Conservation (phyloP, 2,888 invertebrate genomes). For the Colostygia pectinataria region DNA sequence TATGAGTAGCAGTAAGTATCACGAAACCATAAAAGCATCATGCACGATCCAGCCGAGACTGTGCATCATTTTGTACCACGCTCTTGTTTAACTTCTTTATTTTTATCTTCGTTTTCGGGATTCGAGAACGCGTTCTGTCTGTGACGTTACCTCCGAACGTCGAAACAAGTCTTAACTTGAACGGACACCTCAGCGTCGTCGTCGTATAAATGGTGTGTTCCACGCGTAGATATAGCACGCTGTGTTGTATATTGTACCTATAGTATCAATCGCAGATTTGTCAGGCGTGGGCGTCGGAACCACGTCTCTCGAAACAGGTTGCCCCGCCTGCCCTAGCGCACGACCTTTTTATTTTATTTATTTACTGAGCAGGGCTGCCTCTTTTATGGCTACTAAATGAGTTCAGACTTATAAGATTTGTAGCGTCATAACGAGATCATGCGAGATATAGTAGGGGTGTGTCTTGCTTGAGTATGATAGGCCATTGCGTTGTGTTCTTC, state of each 20-base stretch:
- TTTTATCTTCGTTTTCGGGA: constrained; percentile 2
- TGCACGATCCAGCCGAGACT: constrained; percentile 40
- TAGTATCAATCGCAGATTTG: constrained; percentile 71
- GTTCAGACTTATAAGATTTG: constrained; percentile 21
- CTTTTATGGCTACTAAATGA: constrained; percentile 30
- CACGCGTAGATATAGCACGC: constrained; percentile 45
- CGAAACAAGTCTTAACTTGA: constrained; percentile 69
- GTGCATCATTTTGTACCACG: constrained; percentile 35
- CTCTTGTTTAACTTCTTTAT: constrained; percentile 33
- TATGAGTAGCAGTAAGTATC: constrained; percentile 14
- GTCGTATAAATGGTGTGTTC: constrained; percentile 33
- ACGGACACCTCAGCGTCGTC: constrained; percentile 39
- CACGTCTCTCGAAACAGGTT: constrained; percentile 75
- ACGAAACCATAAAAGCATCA: constrained; percentile 31
- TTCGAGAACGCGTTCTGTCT: constrained; percentile 14
- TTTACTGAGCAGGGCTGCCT: constrained; percentile 63
- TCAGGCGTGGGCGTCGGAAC: constrained; percentile 69
- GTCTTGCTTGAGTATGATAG: too few species aligned
- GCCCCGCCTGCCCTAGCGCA: constrained; percentile 65
- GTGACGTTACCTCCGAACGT: constrained; percentile 26
- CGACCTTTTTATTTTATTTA: constrained; percentile 68
- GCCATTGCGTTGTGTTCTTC: neutral
- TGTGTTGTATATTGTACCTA: constrained; percentile 11
- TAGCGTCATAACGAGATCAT: constrained; percentile 23
- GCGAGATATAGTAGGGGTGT: constrained; percentile 27